Base-by-base conservation (phyloP, 2,113 vertebrate genomes). In the Ceyx melanurus region DNA sequence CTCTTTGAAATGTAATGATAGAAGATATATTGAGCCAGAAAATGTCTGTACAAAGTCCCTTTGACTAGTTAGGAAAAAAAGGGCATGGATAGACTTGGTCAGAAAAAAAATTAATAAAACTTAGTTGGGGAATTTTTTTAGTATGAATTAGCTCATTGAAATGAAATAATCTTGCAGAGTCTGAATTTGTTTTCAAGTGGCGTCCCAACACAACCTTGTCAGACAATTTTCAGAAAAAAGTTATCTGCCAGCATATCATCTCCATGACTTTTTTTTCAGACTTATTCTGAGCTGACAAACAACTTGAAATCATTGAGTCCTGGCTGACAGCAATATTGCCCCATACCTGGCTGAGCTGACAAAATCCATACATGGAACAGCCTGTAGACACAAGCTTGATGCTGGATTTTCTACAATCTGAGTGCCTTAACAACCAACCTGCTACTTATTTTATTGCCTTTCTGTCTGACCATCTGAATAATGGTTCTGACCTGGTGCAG, bases 41-140 rank as follows among this genome's bases (percentile, higher is more conserved):
- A 91, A 87, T 40, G 9, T 48, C 40, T 68, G 74, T 82, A 92
- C 62, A 91, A 82, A 85, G 23, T 87, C 45, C 66, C 77, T 92
- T 76, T 95, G 58, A 91, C n/a, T 65, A 75, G 19, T n/a, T 82
- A 40, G 58, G 33, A 43, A 20, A 33, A 89, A 82, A 92, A 94
- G 29, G 21, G 29, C 61, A 82, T 19, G 21, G 45, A 65, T 2
- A 57, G 40, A 79, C 6, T 12, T 70, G 50, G 71, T 87, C 54
- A 87, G 66, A 79, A 89, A 78, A 78, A 82, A 61, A 11, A 8
- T 64, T 77, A 77, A 74, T 29, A 77, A 88, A 80, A 67, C 6
- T 57, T 60, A 22, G 13, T 20, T 72, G n/a, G 13, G 29, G 23
- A 21, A 15, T 28, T 40, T 28, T 53, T 42, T 53, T n/a, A 21